Evolutionary conservation across 2,797 vertebrate genomes (phyloP).

Genomic region (Eulemur coronatus): DNA sequence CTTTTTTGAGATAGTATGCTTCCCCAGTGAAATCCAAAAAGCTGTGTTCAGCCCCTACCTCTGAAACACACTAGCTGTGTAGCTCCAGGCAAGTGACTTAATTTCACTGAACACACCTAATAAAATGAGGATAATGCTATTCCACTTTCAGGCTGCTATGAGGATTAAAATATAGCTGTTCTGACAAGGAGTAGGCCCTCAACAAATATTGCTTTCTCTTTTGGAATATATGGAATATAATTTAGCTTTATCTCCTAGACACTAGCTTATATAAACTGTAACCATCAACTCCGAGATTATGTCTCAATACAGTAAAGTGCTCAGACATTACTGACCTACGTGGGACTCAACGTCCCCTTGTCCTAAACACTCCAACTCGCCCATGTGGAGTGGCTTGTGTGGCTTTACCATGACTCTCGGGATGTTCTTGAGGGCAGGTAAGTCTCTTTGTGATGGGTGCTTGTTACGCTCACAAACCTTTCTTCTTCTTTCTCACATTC

Average conservation of each 20-base stretch:
- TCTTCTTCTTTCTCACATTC: neutral
- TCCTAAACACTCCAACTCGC: neutral
- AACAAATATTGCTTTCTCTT: neutral
- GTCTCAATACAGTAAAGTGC: neutral
- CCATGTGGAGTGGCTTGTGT: neutral
- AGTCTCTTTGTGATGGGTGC: neutral
- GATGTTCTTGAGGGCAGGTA: neutral
- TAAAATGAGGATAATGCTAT: neutral
- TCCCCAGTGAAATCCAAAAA: neutral
- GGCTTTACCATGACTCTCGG: neutral
- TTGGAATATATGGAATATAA: neutral
- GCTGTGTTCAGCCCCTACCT: neutral
- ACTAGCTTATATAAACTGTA: neutral
- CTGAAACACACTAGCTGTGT: neutral
- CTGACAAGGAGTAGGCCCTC: neutral
- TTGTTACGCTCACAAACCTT: neutral
- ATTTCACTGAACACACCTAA: neutral
- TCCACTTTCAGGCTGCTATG: neutral
- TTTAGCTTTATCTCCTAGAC: neutral
- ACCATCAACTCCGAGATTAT: neutral
- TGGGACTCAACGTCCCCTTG: neutral
- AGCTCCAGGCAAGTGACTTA: neutral
- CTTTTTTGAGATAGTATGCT: neutral
- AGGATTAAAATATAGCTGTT: neutral
- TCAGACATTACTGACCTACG: neutral